Evolutionary conservation across 2,113 vertebrate genomes (phyloP).

Genomic region (Amblyornis subalaris): DNA sequence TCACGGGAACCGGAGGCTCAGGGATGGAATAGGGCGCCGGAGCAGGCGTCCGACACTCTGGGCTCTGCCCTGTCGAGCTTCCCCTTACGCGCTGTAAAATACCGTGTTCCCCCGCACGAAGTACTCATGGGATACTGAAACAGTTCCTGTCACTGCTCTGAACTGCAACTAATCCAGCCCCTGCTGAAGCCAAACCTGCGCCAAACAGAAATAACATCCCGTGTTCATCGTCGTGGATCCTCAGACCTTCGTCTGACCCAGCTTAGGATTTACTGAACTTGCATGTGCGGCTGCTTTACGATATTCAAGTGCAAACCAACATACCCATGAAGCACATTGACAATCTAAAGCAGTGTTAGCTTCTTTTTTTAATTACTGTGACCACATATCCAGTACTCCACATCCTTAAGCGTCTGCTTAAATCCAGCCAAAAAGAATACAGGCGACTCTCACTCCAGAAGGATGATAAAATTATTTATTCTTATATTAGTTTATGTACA

Average conservation of each 20-base stretch:
- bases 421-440: neutral
- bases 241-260: neutral
- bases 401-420: neutral
- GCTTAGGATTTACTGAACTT: neutral
- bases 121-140: rapidly evolving
- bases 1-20: rapidly evolving
- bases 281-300: rapidly evolving
- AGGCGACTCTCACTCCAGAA: neutral
- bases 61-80: rapidly evolving
- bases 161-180: neutral
- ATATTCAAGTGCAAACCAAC: neutral
- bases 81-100: neutral
- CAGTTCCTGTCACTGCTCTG: neutral
- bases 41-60: rapidly evolving
- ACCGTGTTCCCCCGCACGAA: neutral
- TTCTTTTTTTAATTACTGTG: neutral
- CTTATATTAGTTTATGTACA: neutral
- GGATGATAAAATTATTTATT: conserved; percentile 29
- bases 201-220: neutral
- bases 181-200: neutral
- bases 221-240: rapidly evolving
- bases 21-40: rapidly evolving
- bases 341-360: neutral
- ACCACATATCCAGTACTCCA: neutral
- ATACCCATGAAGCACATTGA: neutral